phyloP scores from a whole-genome alignment of 2,797 vertebrate species.

The Denticeps clupeoides region DNA sequence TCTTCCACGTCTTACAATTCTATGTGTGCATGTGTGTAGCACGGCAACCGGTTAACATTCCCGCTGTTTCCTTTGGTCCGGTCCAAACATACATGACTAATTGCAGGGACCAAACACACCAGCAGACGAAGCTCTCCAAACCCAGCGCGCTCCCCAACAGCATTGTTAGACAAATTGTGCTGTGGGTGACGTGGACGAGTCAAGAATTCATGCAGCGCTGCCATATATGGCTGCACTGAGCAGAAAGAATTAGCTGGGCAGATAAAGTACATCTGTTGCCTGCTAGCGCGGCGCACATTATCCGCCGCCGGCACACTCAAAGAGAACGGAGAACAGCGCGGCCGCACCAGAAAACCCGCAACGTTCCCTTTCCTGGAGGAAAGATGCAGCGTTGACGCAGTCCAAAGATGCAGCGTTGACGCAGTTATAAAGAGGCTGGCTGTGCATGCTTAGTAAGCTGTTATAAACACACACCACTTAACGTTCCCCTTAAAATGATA shows the following conservation, averaged over 20 bases:
- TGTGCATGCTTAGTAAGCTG: too few relatives aligned
- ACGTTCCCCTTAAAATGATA: too few relatives aligned
- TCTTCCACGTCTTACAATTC: conserved; percentile 11
- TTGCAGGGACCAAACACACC: not conserved
- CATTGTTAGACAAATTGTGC: conserved; percentile 30
- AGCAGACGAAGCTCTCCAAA: conserved; percentile 12
- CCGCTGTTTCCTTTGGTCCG: too few relatives aligned
- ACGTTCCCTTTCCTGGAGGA: too few relatives aligned
- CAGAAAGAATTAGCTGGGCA: conserved; percentile 15
- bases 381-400: too few relatives aligned
- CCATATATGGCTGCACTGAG: conserved; percentile 49
- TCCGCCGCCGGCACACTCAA: not conserved
- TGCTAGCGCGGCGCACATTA: not conserved
- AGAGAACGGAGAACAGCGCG: not conserved
- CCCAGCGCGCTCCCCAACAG: conserved; percentile 1
- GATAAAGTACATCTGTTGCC: conserved; percentile 33
- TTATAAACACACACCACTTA: too few relatives aligned
- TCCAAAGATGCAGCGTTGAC: too few relatives aligned
- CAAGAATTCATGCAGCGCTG: conserved; percentile 35
- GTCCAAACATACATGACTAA: conserved; percentile 8
- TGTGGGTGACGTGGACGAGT: conserved; percentile 30
- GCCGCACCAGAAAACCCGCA: too few relatives aligned
- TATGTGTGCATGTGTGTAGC: not conserved
- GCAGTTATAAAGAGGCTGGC: too few relatives aligned
- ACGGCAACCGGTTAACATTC: too few relatives aligned